A percentile compares a stretch with the other conserved stretches of the same genome.
Conservation (phyloP, 2,888 invertebrate genomes). For the Argyra leucocephala region DNA sequence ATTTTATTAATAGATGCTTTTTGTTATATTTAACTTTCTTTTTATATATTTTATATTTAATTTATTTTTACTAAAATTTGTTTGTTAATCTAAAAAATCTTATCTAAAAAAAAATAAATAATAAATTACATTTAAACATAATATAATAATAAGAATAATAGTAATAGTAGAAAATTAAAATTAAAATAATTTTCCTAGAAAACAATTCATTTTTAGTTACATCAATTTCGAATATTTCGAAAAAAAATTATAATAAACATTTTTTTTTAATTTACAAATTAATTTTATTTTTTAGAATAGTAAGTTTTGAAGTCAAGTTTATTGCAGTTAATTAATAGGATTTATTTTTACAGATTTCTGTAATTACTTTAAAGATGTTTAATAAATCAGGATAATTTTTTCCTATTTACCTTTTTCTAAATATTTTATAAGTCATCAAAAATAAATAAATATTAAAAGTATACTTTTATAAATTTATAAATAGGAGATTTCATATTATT, state of each 20-base stretch:
- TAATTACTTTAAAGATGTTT: neutral
- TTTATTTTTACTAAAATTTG: neutral
- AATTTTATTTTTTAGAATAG: neutral
- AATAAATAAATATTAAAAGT: neutral
- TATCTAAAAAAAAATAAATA: neutral
- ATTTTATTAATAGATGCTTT: too few relatives aligned
- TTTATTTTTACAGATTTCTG: neutral
- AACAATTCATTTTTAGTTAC: neutral
- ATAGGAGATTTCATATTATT: too few relatives aligned
- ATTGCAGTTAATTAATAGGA: neutral
- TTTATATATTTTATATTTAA: too few relatives aligned
- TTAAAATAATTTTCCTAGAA: neutral
- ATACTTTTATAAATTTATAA: neutral
- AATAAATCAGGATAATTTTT: neutral
- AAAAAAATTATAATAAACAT: neutral
- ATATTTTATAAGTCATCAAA: neutral
- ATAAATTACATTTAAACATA: neutral
- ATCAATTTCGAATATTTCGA: conserved; percentile 5
- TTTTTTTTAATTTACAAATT: neutral
- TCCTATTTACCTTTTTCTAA: neutral
- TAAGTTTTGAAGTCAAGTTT: neutral
- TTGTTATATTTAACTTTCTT: too few relatives aligned
- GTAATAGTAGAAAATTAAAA: neutral
- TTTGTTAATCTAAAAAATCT: too few relatives aligned
- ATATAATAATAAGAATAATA: too few relatives aligned